phyloP scores from a whole-genome alignment of 2,888 invertebrate species.

The Oxytorus armatus region DNA sequence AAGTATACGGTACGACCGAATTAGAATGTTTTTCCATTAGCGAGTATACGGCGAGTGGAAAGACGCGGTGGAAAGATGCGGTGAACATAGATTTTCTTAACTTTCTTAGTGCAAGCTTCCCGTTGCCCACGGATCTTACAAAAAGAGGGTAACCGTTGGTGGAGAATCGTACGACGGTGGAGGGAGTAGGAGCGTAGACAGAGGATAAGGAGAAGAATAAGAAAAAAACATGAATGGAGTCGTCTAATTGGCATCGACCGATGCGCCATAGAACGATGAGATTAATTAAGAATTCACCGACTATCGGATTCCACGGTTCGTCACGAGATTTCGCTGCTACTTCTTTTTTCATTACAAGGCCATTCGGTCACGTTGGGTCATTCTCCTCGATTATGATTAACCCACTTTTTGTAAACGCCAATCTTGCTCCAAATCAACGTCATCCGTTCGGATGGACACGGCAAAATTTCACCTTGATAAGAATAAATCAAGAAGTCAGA shows the following conservation, averaged over 20 bases:
- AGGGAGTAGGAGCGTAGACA: neutral
- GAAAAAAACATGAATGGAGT: neutral
- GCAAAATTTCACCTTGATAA: neutral
- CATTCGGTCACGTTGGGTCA: conserved; percentile 26
- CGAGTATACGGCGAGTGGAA: neutral
- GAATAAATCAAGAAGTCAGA: too few relatives aligned
- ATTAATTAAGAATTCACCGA: conserved; percentile 34
- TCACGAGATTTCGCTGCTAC: neutral
- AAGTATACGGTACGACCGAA: conserved; percentile 10
- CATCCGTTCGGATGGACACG: neutral
- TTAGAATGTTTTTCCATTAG: conserved; percentile 31
- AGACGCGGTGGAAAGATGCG: conserved; percentile 11
- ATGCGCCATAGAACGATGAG: neutral
- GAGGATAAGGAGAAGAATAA: neutral
- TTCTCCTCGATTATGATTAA: conserved; percentile 1
- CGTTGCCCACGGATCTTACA: neutral
- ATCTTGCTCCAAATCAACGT: neutral
- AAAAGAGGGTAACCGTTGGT: neutral
- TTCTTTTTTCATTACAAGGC: conserved; percentile 23
- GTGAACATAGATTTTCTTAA: conserved; percentile 13
- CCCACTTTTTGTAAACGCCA: conserved; percentile 20
- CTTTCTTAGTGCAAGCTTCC: neutral
- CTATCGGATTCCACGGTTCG: conserved; percentile 4
- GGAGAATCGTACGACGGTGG: neutral
- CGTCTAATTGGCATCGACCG: conserved; percentile 26